phyloP scores from a whole-genome alignment of 2,113 vertebrate species.

The Aleadryas rufinucha region DNA sequence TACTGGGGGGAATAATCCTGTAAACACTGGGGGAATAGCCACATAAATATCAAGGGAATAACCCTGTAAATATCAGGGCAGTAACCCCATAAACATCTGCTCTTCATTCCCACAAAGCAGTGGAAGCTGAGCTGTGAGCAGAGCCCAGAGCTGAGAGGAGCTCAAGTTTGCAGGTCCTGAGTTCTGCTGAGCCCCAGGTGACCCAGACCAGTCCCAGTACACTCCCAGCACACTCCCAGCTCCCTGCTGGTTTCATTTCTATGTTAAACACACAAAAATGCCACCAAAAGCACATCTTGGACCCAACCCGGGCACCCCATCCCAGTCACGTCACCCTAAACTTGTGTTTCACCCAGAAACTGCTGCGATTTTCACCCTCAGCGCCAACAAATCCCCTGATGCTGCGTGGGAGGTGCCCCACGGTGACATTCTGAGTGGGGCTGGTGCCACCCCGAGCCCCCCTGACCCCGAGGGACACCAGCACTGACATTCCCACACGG shows the following conservation, averaged over 20 bases:
- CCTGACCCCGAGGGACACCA: neutral
- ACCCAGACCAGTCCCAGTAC: neutral
- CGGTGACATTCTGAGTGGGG: fast-evolving
- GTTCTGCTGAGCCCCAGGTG: neutral
- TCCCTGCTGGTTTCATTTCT: neutral
- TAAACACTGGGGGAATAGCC: no score
- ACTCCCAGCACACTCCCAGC: neutral
- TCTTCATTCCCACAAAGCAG: neutral
- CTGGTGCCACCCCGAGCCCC: neutral
- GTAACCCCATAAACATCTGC: neutral
- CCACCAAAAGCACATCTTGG: fast-evolving
- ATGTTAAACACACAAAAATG: fast-evolving
- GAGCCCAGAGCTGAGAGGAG: neutral
- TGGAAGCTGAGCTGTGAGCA: neutral
- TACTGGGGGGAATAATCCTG: no score
- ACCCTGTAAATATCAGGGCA: no score
- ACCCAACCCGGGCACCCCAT: neutral
- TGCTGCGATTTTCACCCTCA: fast-evolving
- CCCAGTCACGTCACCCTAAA: fast-evolving
- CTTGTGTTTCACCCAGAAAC: neutral
- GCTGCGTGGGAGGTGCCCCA: fast-evolving
- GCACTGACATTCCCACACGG: fast-evolving
- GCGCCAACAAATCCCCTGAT: neutral
- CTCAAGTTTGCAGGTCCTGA: neutral
- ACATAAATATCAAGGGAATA: no score